Percentiles rank a stretch among this genome's conserved stretches.
Evolutionary conservation across 2,113 vertebrate genomes (phyloP).

Genomic region (Illadopsis cleaveri): DNA sequence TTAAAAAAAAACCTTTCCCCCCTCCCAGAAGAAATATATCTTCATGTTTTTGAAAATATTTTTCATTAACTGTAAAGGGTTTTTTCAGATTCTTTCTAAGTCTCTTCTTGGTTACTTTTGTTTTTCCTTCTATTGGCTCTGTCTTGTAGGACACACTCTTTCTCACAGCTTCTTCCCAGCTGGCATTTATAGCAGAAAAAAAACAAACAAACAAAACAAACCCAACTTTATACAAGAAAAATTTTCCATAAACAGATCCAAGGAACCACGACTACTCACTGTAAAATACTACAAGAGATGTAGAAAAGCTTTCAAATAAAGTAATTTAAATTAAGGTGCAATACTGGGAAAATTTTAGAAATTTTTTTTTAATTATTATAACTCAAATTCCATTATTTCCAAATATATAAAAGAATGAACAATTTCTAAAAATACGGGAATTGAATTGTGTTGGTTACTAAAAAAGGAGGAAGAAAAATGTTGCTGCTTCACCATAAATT

Average conservation of each 20-base stretch:
- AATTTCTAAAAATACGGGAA: not conserved
- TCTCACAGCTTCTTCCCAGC: not conserved
- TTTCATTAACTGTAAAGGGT: not conserved
- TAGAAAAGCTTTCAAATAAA: not conserved
- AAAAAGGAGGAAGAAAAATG: not conserved
- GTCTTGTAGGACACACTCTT: not conserved
- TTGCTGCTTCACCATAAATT: not conserved
- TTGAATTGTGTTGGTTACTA: not conserved
- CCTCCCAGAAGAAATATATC: not conserved
- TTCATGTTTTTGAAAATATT: not conserved
- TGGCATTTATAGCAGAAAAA: not conserved
- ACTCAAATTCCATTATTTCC: not conserved
- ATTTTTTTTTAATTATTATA: not conserved
- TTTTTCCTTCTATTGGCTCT: not conserved
- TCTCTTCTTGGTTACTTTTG: not conserved
- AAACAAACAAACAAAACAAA: not conserved
- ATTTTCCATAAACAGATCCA: not conserved
- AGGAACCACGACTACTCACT: not conserved
- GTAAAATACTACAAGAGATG: not conserved
- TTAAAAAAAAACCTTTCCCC: fast-evolving
- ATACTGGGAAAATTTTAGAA: not conserved
- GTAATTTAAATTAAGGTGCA: not conserved
- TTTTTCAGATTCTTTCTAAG: not conserved
- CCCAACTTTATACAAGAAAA: not conserved
- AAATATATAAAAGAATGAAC: not conserved